Percentiles rank a stretch among this genome's conserved stretches.
phyloP scores from a whole-genome alignment of 2,113 vertebrate genomes.

The Poeciliopsis turrubarensis region DNA sequence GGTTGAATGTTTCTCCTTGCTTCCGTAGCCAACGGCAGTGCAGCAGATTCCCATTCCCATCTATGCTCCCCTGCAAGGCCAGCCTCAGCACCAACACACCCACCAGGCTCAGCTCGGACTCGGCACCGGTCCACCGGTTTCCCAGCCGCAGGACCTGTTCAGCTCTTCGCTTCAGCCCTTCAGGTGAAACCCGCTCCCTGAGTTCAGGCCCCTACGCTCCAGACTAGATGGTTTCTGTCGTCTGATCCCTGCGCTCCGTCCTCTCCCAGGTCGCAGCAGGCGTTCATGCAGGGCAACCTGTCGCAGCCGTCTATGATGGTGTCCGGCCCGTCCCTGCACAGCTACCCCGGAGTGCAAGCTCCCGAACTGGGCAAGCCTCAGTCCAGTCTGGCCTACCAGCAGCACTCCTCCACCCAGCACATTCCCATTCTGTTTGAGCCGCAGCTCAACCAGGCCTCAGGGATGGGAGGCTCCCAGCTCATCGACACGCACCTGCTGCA shows the following conservation, averaged over 20 bases:
- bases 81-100: conserved; percentile 86
- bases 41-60: conserved; percentile 98
- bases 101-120: conserved; percentile 91
- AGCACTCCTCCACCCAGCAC: conserved; percentile 93
- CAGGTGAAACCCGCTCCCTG: conserved; percentile 77
- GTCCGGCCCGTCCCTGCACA: conserved; percentile 93
- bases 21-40: conserved; percentile 86
- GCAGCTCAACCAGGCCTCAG: conserved; percentile 92
- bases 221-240: fast-evolving
- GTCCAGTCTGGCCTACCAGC: conserved; percentile 93
- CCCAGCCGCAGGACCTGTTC: conserved; percentile 96
- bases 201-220: background rate
- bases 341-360: conserved; percentile 91
- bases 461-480: conserved; percentile 93
- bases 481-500: conserved; percentile 97
- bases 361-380: conserved; percentile 95
- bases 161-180: conserved; percentile 93
- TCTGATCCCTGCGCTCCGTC: background rate
- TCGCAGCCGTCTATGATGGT: conserved; percentile 97
- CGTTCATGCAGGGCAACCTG: conserved; percentile 95
- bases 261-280: conserved; percentile 91
- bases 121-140: conserved; percentile 89
- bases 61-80: conserved; percentile 94
- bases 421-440: conserved; percentile 98
- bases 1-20: background rate